These are phyloP conservation scores for Montipora foliosa DNA, from an alignment of 64 coral and sea anemone genomes.

Conservation along the genomic window DNA sequence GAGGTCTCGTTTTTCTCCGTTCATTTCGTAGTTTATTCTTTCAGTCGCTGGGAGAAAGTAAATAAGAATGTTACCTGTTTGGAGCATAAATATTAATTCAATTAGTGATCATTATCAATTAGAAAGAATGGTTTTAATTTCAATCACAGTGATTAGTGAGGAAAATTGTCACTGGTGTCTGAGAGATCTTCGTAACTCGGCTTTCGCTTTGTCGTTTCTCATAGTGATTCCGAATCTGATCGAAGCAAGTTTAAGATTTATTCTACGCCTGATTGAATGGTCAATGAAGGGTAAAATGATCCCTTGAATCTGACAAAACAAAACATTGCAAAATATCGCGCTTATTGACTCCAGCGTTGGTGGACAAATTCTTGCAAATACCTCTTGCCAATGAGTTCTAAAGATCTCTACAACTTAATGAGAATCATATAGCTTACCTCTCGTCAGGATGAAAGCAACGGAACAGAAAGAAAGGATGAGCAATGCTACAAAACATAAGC, in stretches of 20 bases:
- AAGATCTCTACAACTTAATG: background rate
- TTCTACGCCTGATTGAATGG: constrained; percentile 30
- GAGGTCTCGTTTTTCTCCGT: constrained; percentile 10
- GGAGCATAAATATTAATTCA: background rate
- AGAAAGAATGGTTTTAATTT: background rate
- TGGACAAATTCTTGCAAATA: background rate
- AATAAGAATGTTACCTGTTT: constrained; percentile 20
- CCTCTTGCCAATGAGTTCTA: background rate
- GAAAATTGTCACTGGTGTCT: no score
- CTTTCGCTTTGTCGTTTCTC: background rate
- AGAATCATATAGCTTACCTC: constrained; percentile 30
- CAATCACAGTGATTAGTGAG: background rate
- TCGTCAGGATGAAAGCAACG: constrained; percentile 42
- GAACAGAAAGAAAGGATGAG: constrained; percentile 21
- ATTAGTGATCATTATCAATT: background rate
- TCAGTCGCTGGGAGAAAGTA: background rate
- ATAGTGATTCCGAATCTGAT: background rate
- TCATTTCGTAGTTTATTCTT: background rate
- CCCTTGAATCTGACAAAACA: background rate
- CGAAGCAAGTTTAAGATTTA: background rate
- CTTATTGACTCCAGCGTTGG: background rate
- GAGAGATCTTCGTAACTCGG: background rate
- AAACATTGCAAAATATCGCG: background rate
- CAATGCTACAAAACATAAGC: constrained; percentile 38
- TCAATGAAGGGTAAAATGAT: background rate